Evolutionary conservation across 2,113 vertebrate genomes (phyloP), one percentile per base, ranked within the genome.

Genomic region (Pangasianodon hypophthalmus): DNA sequence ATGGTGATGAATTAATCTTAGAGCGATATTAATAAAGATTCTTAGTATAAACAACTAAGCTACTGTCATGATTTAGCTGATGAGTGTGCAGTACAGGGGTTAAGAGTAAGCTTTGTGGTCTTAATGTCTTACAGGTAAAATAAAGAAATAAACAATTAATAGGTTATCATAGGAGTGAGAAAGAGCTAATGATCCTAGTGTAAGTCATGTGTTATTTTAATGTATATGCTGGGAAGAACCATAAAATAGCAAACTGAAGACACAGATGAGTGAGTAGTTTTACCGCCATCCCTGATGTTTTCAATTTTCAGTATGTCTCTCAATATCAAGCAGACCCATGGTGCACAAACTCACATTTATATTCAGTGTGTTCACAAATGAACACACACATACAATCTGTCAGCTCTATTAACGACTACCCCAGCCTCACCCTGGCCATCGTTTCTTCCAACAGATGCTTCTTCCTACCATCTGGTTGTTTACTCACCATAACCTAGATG

Each of bases 391-490:
- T 52, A 82, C 84, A 82, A 86, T 85, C 50, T 86, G 82, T 73
- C 41, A 81, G 60, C 44, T 73, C 50, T 82, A 85, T 88, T 90
- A 88, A 64, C 46, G 64, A 86, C 58, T 85, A 83, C 62, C 81
- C 60, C 21, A 85, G 75, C 67, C 82, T 90, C 75, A 86, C 58
- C 86, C 82, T 75, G 82, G 24, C 81, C 86, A 87, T 87, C 73
- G 62, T 88, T 85, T 82, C 69, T 54, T 71, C 56, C 81, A 80
- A 50, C 88, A 91, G 77, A 67, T 88, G 90, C 41, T 41, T 86
- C 56, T 32, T 58, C 88, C 52, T 82, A 84, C 85, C 91, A 90
- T 88, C 86, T 90, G 91, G 77, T 85, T 50, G 58, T 80, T 77
- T 82, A 82, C 73, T 91, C 86, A 24, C 71, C 60, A 58, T 90